Evolutionary conservation across 2,797 vertebrate species (phyloP).

Genomic region (Meriones psammophilus): DNA sequence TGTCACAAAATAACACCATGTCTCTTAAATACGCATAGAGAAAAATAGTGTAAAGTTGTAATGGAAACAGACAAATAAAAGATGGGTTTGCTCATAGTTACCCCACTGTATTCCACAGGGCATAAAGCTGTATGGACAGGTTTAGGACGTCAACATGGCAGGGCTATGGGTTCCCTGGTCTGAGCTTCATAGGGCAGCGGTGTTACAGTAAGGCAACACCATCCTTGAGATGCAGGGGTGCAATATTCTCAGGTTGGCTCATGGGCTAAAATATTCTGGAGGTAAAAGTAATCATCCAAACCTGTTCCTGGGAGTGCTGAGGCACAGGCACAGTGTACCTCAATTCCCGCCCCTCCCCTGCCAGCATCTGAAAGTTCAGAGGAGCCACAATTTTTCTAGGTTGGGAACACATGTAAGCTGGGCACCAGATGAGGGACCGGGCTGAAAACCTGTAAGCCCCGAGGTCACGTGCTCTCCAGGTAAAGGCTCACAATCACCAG

Average conservation of each 20-base stretch:
- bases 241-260: background rate
- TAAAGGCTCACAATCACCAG: background rate
- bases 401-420: too few species aligned
- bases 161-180: background rate
- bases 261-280: background rate
- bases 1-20: background rate
- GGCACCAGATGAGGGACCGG: background rate
- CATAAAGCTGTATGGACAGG: background rate
- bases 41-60: background rate
- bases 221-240: too few species aligned
- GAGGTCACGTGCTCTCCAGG: background rate
- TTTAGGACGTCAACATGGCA: background rate
- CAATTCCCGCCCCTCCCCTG: too few species aligned
- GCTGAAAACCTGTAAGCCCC: background rate
- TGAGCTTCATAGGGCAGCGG: background rate
- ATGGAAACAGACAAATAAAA: background rate
- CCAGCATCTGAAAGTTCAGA: background rate
- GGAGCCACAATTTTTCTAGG: too few species aligned
- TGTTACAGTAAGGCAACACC: fast-evolving
- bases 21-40: too few species aligned
- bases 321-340: background rate
- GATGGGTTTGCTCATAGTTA: background rate
- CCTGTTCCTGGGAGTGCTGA: background rate
- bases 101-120: background rate
- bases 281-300: background rate